Evolutionary conservation across 2,113 vertebrate genomes (phyloP), one percentile per base, ranked within the genome.

Genomic region (Microtus ochrogaster): DNA sequence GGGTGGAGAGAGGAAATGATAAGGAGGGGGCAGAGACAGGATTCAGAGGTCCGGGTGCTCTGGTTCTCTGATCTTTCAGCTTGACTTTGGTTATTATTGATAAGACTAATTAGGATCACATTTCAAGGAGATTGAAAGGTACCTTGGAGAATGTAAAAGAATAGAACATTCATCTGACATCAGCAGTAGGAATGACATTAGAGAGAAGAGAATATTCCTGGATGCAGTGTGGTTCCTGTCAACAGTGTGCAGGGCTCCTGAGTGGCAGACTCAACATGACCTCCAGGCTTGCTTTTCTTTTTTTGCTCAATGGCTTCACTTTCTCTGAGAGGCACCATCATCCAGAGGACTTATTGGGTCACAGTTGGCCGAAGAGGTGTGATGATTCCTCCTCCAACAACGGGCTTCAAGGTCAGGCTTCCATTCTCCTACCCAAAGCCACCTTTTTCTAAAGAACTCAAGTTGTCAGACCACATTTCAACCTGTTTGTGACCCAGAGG

Each of bases 171-270:
- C 44, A 70, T 78, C 93, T 68, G 55, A n/a, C 65, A 14, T 83
- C 68, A 49, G 52, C 44, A 79, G 16, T 33, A 55, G 10, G 17
- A 26, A 91, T 39, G 36, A 47, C 72, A 86, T 96, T 65, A 86
- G 63, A 89, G 91, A n/a, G 26, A 91, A 96, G 61, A 68, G 66
- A 91, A 73, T 16, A 33, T n/a, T 86, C 19, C 28, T 72, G 55
- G 89, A 96, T 86, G 88, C 90, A 85, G 36, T 49, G 52, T 44
- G 0, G 47, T 44, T 95, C 39, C 49, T 76, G 83, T n/a, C n/a
- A 82, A 52, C 5, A 68, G 36, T 24, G 21, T 41, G 30, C 44
- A 78, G 66, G 4, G 6, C 78, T 86, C 44, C 55, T 5, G 3
- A 52, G 33, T 41, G 63, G 47, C 49, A 91, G 68, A 7, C 17